Base-by-base conservation (phyloP, 2,113 vertebrate species). In the Grantiella picta region DNA sequence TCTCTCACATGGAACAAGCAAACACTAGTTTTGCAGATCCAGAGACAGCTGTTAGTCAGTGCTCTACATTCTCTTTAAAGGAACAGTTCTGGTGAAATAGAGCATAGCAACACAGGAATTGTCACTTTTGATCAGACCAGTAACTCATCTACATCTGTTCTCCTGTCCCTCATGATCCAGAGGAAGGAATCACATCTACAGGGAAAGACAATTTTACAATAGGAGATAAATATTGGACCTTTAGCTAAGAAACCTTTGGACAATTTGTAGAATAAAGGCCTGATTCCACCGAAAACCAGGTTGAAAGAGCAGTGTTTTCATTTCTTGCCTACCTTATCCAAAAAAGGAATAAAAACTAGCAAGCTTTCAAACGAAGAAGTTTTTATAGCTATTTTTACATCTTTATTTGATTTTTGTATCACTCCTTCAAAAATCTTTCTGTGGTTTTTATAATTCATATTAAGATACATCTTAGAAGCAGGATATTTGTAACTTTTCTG, bases 1-100 rank as follows among this genome's bases (percentile, higher is more conserved):
- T 90, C 36, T 85, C 88, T 89, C 45, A 49, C n/a, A 52, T 31
- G 59, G 57, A 94, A 92, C 60, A 84, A 89, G 72, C 38, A 92
- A 87, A 63, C 44, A 45, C n/a, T 28, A 65, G 31, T 86, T 96
- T 73, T 86, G 61, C 59, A 91, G 69, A 47, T 72, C 29, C n/a
- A 87, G 57, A 85, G 45, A 66, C 75, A 83, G 82, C 70, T 88
- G 91, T 77, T 95, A 65, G 57, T 56, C 40, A 65, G 65, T 81
- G 66, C 75, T 91, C 59, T 66, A 9, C 68, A 69, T 85, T 59
- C 83, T 83, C 75, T 91, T 80, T 70, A 31, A 93, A 93, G 59
- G n/a, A 95, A 68, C 40, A 79, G 73, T 49, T 61, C 53, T 92
- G 84, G 75, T 87, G 89, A 97, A 95, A 80, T 63, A 92, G 90